Evolutionary conservation across 2,797 vertebrate species (phyloP).

Genomic region (Sciurus carolinensis): DNA sequence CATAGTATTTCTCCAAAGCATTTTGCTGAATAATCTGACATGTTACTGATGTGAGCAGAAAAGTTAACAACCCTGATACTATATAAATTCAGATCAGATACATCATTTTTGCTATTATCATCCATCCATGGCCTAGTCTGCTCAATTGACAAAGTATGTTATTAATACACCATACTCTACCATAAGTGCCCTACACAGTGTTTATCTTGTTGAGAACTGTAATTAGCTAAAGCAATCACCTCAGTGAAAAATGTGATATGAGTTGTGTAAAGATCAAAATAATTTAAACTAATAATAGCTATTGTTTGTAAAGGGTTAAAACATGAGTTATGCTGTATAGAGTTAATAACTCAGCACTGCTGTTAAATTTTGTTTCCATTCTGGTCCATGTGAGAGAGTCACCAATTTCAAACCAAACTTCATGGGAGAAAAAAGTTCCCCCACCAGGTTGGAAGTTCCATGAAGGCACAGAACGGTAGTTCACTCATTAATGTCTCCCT

Average conservation of each 20-base stretch:
- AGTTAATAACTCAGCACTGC: neutral
- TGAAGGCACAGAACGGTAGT: neutral
- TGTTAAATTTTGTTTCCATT: slow-evolving; percentile 61
- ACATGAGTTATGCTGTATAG: neutral
- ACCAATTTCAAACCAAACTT: slow-evolving; percentile 52
- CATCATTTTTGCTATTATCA: slow-evolving; percentile 71
- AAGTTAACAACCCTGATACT: slow-evolving; percentile 66
- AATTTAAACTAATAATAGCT: slow-evolving; percentile 61
- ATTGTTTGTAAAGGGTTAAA: slow-evolving; percentile 58
- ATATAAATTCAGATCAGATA: slow-evolving; percentile 76
- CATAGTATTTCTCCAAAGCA: slow-evolving; percentile 68
- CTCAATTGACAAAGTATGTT: slow-evolving; percentile 72
- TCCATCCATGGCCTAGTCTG: slow-evolving; percentile 67
- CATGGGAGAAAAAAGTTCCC: slow-evolving; percentile 19
- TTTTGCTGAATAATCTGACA: slow-evolving; percentile 73
- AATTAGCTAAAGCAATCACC: slow-evolving; percentile 67
- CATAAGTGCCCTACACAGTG: slow-evolving; percentile 66
- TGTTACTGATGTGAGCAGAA: slow-evolving; percentile 78
- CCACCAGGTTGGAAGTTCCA: neutral
- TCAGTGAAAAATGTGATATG: slow-evolving; percentile 63
- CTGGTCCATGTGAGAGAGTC: slow-evolving; percentile 6
- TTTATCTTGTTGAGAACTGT: slow-evolving; percentile 78
- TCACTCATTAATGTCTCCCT: neutral
- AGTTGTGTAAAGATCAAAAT: slow-evolving; percentile 76
- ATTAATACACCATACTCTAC: slow-evolving; percentile 68